Evolutionary conservation across 2,888 invertebrate species (phyloP).

Genomic region (Scelioninae gen. 1): DNA sequence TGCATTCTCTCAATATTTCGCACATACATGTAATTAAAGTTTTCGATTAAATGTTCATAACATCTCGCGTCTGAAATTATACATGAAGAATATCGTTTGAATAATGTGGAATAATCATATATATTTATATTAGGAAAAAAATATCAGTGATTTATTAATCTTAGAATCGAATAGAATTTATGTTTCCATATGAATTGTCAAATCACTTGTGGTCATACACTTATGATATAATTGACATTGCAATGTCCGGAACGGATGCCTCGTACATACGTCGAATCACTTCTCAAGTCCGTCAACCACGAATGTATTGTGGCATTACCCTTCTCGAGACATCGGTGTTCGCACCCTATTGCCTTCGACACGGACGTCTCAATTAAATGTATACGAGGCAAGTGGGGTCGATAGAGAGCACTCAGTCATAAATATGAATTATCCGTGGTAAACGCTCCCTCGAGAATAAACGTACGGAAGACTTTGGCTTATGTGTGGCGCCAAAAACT

Average conservation of each 20-base stretch:
- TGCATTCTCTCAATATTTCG: slow-evolving; percentile 47
- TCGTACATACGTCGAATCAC: slow-evolving; percentile 62
- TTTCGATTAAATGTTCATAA: slow-evolving; percentile 21
- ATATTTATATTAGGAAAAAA: background rate
- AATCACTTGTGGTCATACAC: slow-evolving; percentile 45
- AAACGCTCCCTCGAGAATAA: slow-evolving; percentile 81
- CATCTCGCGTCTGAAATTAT: slow-evolving; percentile 24
- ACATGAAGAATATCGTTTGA: background rate
- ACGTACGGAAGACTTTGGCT: slow-evolving; percentile 52
- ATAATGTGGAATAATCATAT: background rate
- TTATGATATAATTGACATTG: slow-evolving; percentile 41
- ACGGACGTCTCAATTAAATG: slow-evolving; percentile 84
- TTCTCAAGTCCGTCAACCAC: slow-evolving; percentile 64
- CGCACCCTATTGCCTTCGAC: slow-evolving; percentile 83
- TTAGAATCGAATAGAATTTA: slow-evolving; percentile 29
- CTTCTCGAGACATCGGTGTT: slow-evolving; percentile 74
- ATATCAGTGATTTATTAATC: slow-evolving; percentile 31
- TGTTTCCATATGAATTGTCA: slow-evolving; percentile 49
- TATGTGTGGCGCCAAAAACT: slow-evolving; percentile 57
- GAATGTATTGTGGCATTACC: slow-evolving; percentile 64
- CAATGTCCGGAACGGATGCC: slow-evolving; percentile 60
- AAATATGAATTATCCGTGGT: slow-evolving; percentile 84
- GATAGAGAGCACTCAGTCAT: slow-evolving; percentile 83
- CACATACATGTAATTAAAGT: slow-evolving; percentile 49
- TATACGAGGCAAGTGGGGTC: slow-evolving; percentile 83